These are phyloP conservation scores for Lasioglossum villosulum DNA, from an alignment of 2,888 invertebrate genomes.

Conservation along the genomic window DNA sequence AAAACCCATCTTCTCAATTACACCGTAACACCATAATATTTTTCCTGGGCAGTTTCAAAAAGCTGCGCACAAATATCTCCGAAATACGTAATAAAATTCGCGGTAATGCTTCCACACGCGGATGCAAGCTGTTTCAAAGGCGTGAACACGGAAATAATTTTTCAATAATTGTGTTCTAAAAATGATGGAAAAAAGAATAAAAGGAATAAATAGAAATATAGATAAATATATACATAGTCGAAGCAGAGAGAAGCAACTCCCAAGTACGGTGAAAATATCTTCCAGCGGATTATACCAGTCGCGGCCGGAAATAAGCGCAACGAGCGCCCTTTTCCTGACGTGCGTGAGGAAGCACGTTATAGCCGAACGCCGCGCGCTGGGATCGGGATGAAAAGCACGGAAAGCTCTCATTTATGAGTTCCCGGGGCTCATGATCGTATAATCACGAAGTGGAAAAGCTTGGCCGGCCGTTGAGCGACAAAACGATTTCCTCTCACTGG, in stretches of 20 bases:
- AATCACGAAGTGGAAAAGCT: slow-evolving; percentile 39
- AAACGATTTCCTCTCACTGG: slow-evolving; percentile 42
- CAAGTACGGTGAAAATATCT: slow-evolving; percentile 35
- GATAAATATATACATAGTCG: slow-evolving; percentile 6
- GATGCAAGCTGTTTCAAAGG: background rate
- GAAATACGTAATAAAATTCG: background rate
- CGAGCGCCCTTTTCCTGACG: background rate
- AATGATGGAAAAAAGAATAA: background rate
- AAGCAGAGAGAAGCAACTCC: background rate
- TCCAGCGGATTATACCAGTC: slow-evolving; percentile 35
- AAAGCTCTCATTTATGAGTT: slow-evolving; percentile 16
- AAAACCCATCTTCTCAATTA: background rate
- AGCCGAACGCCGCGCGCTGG: background rate
- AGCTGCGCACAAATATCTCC: background rate
- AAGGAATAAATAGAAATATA: background rate
- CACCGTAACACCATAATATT: background rate
- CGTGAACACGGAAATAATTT: background rate
- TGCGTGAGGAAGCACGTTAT: background rate
- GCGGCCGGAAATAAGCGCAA: slow-evolving; percentile 20
- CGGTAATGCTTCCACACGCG: background rate
- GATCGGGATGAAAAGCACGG: slow-evolving; percentile 14
- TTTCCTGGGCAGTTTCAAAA: background rate
- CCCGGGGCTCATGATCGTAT: slow-evolving; percentile 7
- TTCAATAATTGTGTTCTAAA: background rate
- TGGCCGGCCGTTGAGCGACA: slow-evolving; percentile 36